Evolutionary conservation across 1,140 invertebrate genomes (phyloP), one percentile per base, ranked within the genome.

Genomic region (Pteromalus puparum): DNA sequence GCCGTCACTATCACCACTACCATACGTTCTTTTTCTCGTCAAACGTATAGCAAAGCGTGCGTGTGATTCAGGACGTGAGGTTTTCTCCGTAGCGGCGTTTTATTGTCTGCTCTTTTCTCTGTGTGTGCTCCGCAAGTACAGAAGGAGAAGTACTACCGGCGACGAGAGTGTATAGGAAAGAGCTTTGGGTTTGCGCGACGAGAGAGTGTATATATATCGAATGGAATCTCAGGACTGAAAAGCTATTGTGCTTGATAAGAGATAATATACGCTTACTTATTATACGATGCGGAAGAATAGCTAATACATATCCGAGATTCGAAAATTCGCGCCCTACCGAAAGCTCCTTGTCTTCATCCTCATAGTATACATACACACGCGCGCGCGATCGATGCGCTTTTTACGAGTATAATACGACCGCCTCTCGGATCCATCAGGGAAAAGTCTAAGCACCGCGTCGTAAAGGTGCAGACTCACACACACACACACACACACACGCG

Each of bases 401-500:
- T 78, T 67, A 72, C 82, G 67, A 70, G 61, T 12, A 61, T 61
- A 73, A 83, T 77, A 83, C 26, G 67, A 15, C 38, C 26, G 13
- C 21, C 10, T 26, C 24, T 70, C 53, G 73, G 42, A 78, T 78
- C 65, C 82, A 83, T 83, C 82, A 74, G 24, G 76, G 46, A 73
- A 83, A 83, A 72, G 67, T 78, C 77, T 72, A 83, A 48, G 76
- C 38, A 48, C 67, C 42, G 30, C 61, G 38, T 38, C 73, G 34
- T 75, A 68, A 83, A 83, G 73, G 74, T 34, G 48, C 18, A 53
- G 10, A n/a, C 61, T 15, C 61, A 21, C 61, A 6, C 61, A 65
- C 85, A 82, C 87, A 86, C 74, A 75, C 84, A 86, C 82, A 88
- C 81, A 85, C 83, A 83, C 38, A 46, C 83, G 84, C 34, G 15